phyloP scores from a whole-genome alignment of 2,797 vertebrate species.

The Myripristis jacobus region DNA sequence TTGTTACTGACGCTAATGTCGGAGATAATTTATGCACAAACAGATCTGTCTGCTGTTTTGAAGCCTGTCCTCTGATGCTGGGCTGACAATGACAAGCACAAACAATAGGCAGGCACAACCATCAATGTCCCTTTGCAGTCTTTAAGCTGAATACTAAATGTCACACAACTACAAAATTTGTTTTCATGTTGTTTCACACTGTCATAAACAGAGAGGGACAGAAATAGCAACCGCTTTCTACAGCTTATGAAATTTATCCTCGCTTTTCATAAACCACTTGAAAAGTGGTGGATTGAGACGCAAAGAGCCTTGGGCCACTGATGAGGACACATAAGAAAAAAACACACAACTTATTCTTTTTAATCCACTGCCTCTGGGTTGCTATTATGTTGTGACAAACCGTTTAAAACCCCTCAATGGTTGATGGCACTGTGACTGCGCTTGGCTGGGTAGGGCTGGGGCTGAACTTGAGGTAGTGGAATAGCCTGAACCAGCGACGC shows the following conservation, averaged over 20 bases:
- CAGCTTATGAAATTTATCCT: conserved; percentile 14
- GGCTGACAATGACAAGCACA: conserved; percentile 62
- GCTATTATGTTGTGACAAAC: conserved; percentile 38
- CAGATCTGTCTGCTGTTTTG: conserved; percentile 60
- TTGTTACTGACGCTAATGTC: conserved; percentile 74
- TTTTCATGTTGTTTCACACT: conserved; percentile 30
- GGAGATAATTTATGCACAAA: conserved; percentile 75
- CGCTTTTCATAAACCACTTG: conserved; percentile 23
- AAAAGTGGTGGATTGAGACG: conserved; percentile 28
- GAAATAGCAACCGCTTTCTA: conserved; percentile 12
- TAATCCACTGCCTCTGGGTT: conserved; percentile 32
- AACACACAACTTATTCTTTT: conserved; percentile 33
- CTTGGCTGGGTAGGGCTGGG: conserved; percentile 19
- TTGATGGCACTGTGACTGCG: conserved; percentile 33
- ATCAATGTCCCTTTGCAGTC: conserved; percentile 55
- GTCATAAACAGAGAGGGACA: conserved; percentile 37
- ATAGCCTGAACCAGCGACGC: conserved; percentile 20
- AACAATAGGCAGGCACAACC: conserved; percentile 62
- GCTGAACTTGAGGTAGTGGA: conserved; percentile 25
- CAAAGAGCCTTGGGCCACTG: conserved; percentile 29
- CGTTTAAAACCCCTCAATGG: conserved; percentile 29
- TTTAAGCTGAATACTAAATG: conserved; percentile 43
- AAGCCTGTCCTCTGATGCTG: conserved; percentile 57
- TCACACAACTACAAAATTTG: conserved; percentile 21
- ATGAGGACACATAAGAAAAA: conserved; percentile 31